These are phyloP conservation scores for Notiomystis cincta DNA, from an alignment of 2,113 vertebrate genomes.

Conservation along the genomic window DNA sequence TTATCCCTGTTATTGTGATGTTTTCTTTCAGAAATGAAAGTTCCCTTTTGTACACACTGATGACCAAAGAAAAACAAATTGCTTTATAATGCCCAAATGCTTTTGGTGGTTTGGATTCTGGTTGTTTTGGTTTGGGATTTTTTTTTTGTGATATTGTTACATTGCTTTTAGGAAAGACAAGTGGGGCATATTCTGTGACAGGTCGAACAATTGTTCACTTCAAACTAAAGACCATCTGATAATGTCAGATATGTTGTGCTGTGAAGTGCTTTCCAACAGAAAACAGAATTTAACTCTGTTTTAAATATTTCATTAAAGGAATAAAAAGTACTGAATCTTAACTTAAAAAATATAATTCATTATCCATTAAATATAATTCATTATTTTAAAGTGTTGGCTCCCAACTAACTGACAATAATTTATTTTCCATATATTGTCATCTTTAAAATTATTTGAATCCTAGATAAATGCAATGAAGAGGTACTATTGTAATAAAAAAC, in stretches of 20 bases:
- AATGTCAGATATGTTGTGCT: not conserved
- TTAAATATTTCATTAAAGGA: not conserved
- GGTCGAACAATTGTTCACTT: not conserved
- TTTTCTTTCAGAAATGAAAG: not conserved
- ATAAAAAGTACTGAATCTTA: not conserved
- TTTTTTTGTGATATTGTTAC: not conserved
- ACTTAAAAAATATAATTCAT: not conserved
- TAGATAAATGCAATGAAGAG: not conserved
- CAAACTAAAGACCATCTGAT: not conserved
- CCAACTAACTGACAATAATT: not conserved
- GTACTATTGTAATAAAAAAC: not conserved
- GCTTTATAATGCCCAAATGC: not conserved
- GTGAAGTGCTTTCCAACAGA: not conserved
- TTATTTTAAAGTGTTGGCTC: not conserved
- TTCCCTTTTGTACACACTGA: not conserved
- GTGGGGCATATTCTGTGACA: not conserved
- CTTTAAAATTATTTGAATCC: not conserved
- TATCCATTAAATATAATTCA: not conserved
- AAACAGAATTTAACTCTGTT: not conserved
- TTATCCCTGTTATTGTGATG: not conserved
- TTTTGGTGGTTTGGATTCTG: not conserved
- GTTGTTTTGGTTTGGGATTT: not conserved
- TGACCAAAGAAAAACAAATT: not conserved
- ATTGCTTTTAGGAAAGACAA: not conserved
- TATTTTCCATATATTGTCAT: not conserved